Evolutionary conservation across 2,888 invertebrate species (phyloP), one percentile per base, ranked within the genome.

Genomic region (Chloroclystis v-ata): DNA sequence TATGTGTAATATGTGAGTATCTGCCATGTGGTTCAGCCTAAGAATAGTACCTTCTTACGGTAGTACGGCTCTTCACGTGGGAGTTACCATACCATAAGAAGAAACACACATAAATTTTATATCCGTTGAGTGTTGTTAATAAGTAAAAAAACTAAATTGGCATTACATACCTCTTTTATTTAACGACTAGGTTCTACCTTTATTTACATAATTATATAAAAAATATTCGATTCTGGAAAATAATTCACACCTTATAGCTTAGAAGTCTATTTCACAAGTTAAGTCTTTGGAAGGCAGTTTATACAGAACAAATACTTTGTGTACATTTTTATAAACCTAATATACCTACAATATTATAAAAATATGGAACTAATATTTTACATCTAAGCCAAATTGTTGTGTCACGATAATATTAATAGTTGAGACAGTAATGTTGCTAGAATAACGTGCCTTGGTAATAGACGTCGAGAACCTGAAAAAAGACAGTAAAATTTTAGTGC

Each of bases 391-490:
- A 20, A 20, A 4, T 20, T 20, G 20, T 20, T 4, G 5, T 20
- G 20, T 20, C 20, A 20, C 20, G 20, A 20, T 20, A 20, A 20
- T 14, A 56, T 52, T 20, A 62, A 32, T 12, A 61, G 28, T 43
- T 60, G 58, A 43, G 66, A 14, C 37, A 66, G 5, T 37, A 60
- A 42, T 3, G 57, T 55, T 13, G 51, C 10, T 4, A 51, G 10
- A 8, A 63, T 8, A 10, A 66, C 28, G 25, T 61, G 49, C 10
- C 46, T 43, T 5, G 60, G 43, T 0, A 54, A 45, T 1, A 48
- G 26, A 11, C 40, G 30, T 8, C 47, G 37, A 25, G 43, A 28
- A 47, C 62, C 72, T 72, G 69, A 16, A 60, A 39, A 20, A 11
- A 28, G 9, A 43, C 2, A 20, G 5, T 2, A 4, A 4, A 20